phyloP scores from a whole-genome alignment of 2,888 invertebrate species.

The Callinectes sapidus region DNA sequence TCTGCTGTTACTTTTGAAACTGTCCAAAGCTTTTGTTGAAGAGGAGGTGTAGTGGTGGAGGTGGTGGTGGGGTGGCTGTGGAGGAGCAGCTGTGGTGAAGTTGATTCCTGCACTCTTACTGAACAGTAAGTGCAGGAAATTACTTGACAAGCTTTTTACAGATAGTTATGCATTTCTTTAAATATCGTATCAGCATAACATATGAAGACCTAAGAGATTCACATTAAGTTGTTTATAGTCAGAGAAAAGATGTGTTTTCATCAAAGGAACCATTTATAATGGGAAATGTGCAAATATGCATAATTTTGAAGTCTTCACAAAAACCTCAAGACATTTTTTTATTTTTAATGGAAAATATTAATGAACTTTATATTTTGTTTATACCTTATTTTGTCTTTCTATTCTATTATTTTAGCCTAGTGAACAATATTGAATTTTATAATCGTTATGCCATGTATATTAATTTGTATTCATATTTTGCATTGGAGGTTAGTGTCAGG shows the following conservation, averaged over 20 bases:
- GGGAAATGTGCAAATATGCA: not conserved
- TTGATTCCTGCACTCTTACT: not conserved
- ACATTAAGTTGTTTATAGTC: not conserved
- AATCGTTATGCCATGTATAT: not conserved
- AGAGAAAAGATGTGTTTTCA: not conserved
- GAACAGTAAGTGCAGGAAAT: not conserved
- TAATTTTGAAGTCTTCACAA: not conserved
- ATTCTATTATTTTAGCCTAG: not conserved
- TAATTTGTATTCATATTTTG: not conserved
- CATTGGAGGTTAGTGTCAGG: not conserved
- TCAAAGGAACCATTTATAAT: not conserved
- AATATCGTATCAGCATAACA: not conserved
- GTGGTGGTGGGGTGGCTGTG: constrained; percentile 21
- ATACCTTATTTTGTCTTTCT: not conserved
- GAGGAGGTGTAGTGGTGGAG: not conserved
- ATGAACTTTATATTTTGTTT: not conserved
- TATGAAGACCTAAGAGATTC: not conserved
- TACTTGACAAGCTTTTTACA: not conserved
- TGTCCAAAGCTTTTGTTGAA: not conserved
- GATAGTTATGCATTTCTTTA: not conserved
- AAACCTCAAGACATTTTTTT: not conserved
- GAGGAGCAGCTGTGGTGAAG: not conserved
- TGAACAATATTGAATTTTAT: not conserved
- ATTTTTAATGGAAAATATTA: not conserved
- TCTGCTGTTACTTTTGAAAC: constrained; percentile 9